Evolutionary conservation across 53 echinoderm and acorn worm genomes (phyloP).

Genomic region (Stichopus horrens): DNA sequence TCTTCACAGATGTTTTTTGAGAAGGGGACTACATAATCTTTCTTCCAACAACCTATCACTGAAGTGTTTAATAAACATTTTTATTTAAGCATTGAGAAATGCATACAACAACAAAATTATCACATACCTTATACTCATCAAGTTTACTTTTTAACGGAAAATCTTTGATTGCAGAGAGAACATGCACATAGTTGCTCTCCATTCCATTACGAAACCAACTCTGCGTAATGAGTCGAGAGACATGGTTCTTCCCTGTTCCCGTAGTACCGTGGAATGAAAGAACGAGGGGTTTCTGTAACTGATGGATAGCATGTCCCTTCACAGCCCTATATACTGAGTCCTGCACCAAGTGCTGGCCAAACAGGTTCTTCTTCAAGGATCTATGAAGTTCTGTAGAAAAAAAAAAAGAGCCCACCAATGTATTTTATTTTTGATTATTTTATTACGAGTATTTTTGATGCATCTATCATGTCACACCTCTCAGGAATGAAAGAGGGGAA

Average conservation of each 20-base stretch:
- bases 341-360: slow-evolving; percentile 75
- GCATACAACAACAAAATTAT: not conserved
- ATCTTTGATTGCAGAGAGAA: slow-evolving; percentile 63
- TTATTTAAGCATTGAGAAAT: too few relatives aligned
- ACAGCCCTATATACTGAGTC: slow-evolving; percentile 56
- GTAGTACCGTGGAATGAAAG: slow-evolving; percentile 87
- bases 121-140: slow-evolving; percentile 61
- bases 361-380: slow-evolving; percentile 45
- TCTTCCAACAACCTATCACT: not conserved
- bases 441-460: too few relatives aligned
- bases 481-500: too few relatives aligned
- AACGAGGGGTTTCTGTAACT: slow-evolving; percentile 69
- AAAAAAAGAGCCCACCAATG: too few relatives aligned
- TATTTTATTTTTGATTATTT: too few relatives aligned
- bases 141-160: slow-evolving; percentile 56
- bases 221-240: slow-evolving; percentile 67
- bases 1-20: too few relatives aligned
- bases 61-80: too few relatives aligned
- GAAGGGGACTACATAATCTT: too few relatives aligned
- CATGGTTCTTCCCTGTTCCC: slow-evolving; percentile 87
- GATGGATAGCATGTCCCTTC: slow-evolving; percentile 41
- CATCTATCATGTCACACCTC: too few relatives aligned
- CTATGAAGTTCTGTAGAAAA: not conserved
- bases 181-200: slow-evolving; percentile 78
- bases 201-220: slow-evolving; percentile 70